Base-by-base conservation (phyloP, 2,888 invertebrate species). In the Diarsia rubi region DNA sequence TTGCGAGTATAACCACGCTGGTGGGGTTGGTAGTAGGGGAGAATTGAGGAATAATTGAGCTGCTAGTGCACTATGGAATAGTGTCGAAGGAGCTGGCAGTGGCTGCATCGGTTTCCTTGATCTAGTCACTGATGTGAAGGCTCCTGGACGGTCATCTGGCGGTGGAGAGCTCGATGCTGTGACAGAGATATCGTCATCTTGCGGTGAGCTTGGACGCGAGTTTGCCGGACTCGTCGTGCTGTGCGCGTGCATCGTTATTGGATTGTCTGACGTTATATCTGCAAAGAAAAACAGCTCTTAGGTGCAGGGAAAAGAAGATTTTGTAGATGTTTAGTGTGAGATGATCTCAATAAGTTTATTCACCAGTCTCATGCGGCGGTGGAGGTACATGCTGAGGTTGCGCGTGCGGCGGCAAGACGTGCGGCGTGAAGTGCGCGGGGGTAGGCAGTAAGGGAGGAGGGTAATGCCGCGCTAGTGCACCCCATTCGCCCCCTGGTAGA, bases 1-100 rank as follows among this genome's bases (percentile, higher is more conserved):
- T 89, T 98, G 98, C 0, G 98, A 98, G 89, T 98, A 98, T 9
- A 98, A 93, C 98, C 98, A 98, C 79, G 98, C 98, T 54, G 98
- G 98, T 11, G 98, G 98, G 1, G 98, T 98, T 1, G 98, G 98
- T 79, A 98, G 93, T 21, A 98, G 94, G 0, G 98, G 98, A 8
- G 98, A 97, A 90, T 98, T 98, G 54, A 98, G 96, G 90, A 98
- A 98, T 68, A 98, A 94, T 91, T 98, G 98, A 1, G 98, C 98
- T 0, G 98, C 98, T 87, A 95, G 88, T 75, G 94, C 95, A 83
- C 94, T 96, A 82, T 91, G 97, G 94, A 94, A 97, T 83, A 93
- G 90, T 67, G 93, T 95, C 4, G 97, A 97, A 12, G 96, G 94
- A 5, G 96, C 93, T 69, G 96, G 94, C 11, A 96, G 88, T 0